phyloP scores from a whole-genome alignment of 30 jellyfish, hydroid and myxozoan species.

The Catostylus mosaicus region DNA sequence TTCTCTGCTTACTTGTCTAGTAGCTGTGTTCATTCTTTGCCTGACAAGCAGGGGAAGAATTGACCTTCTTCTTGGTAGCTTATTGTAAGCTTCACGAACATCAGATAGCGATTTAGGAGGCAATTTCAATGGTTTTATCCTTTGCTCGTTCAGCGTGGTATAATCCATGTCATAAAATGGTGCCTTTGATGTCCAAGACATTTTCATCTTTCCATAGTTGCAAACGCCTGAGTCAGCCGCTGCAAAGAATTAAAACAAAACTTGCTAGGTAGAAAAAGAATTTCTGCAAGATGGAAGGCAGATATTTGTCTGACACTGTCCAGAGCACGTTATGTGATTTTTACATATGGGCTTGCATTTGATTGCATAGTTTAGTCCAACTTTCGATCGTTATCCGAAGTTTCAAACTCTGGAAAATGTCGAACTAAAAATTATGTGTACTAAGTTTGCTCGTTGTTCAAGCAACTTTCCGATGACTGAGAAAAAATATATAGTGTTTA shows the following conservation, averaged over 20 bases:
- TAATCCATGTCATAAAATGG: constrained; percentile 57
- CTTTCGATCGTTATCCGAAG: too few relatives aligned
- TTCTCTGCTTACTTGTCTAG: background rate
- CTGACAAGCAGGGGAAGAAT: constrained; percentile 33
- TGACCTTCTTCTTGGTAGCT: background rate
- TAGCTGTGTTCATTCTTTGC: constrained; percentile 5
- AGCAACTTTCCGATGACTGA: too few relatives aligned
- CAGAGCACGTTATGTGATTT: too few relatives aligned
- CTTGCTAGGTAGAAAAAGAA: too few relatives aligned
- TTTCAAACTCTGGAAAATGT: too few relatives aligned
- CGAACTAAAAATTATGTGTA: too few relatives aligned
- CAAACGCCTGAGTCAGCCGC: constrained; percentile 44
- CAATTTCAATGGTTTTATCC: constrained; percentile 14
- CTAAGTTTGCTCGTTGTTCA: too few relatives aligned
- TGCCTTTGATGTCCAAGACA: constrained; percentile 60
- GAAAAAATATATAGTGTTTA: too few relatives aligned
- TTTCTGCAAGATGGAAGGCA: too few relatives aligned
- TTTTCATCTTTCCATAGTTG: constrained; percentile 49
- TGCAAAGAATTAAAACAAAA: background rate
- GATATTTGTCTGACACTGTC: too few relatives aligned
- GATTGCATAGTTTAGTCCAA: too few relatives aligned
- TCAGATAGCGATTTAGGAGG: background rate
- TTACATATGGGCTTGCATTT: too few relatives aligned
- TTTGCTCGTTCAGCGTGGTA: constrained; percentile 19
- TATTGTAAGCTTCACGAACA: background rate